Percentiles rank a stretch among this genome's conserved stretches.
Evolutionary conservation across 2,888 invertebrate genomes (phyloP).

Genomic region (Polymixis flavicincta): DNA sequence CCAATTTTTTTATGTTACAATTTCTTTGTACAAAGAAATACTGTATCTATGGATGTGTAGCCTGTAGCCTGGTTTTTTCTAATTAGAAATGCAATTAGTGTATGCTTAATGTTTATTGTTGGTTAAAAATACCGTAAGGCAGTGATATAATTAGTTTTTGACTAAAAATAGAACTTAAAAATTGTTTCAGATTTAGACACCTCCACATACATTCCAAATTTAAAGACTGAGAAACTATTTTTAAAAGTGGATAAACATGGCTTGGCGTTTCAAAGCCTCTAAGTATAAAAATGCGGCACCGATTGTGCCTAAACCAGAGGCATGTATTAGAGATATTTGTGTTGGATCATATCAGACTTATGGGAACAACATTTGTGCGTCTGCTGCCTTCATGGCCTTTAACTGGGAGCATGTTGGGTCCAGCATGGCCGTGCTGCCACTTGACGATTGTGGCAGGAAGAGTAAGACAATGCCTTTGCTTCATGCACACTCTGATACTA

Average conservation of each 20-base stretch:
- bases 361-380: slow-evolving; percentile 98
- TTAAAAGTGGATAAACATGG: slow-evolving; percentile 91
- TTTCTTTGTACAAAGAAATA: slow-evolving; percentile 43
- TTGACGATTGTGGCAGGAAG: slow-evolving; percentile 97
- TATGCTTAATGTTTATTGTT: slow-evolving; percentile 63
- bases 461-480: slow-evolving; percentile 96
- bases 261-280: slow-evolving; percentile 99
- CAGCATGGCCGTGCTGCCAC: slow-evolving; percentile 96
- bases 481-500: slow-evolving; percentile 96
- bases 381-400: slow-evolving; percentile 98
- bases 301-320: slow-evolving; percentile 98
- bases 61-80: slow-evolving; percentile 60
- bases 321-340: slow-evolving; percentile 96
- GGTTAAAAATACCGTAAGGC: slow-evolving; percentile 61
- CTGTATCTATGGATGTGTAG: slow-evolving; percentile 39
- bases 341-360: slow-evolving; percentile 98
- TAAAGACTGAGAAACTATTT: slow-evolving; percentile 86
- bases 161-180: slow-evolving; percentile 21
- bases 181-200: slow-evolving; percentile 74
- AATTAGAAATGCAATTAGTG: slow-evolving; percentile 67
- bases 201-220: slow-evolving; percentile 84
- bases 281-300: slow-evolving; percentile 99
- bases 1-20: slow-evolving; percentile 54
- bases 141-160: slow-evolving; percentile 14
- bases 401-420: slow-evolving; percentile 98